A percentile compares a stretch with the other conserved stretches of the same genome.
Evolutionary conservation across 1,140 invertebrate species (phyloP).

Genomic region (Zaprionus vittiger): DNA sequence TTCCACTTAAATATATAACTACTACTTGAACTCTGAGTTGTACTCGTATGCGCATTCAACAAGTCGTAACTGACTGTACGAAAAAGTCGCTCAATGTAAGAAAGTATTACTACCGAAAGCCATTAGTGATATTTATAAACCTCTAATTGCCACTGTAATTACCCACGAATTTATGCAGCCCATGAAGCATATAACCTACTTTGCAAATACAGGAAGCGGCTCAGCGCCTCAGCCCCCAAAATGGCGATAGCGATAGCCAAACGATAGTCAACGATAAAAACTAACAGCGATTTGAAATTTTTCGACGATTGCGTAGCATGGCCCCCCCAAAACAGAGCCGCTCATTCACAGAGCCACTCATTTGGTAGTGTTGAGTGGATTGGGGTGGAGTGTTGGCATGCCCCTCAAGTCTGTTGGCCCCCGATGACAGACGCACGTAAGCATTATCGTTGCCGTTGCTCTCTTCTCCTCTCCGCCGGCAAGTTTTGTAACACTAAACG

Average conservation of each 20-base stretch:
- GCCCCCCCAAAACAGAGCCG: constrained; percentile 18
- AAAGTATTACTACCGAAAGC: constrained; percentile 43
- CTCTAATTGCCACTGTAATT: constrained; percentile 71
- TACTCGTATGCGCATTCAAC: constrained; percentile 3
- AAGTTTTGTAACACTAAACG: constrained; percentile 70
- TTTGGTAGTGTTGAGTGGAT: background rate
- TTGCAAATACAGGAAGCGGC: constrained; percentile 63
- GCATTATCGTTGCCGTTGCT: constrained; percentile 45
- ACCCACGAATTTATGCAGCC: constrained; percentile 62
- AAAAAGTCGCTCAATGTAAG: constrained; percentile 19
- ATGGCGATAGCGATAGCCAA: constrained; percentile 42
- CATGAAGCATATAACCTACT: constrained; percentile 52
- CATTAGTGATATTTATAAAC: constrained; percentile 70
- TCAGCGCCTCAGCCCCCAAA: constrained; percentile 45
- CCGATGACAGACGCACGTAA: constrained; percentile 69
- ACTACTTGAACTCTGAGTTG: too few relatives aligned
- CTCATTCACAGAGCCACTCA: constrained; percentile 22
- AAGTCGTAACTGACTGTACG: constrained; percentile 28
- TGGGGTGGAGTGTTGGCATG: constrained; percentile 12
- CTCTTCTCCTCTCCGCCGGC: constrained; percentile 19
- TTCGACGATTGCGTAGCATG: constrained; percentile 71
- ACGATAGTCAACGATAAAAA: constrained; percentile 29
- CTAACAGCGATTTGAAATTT: constrained; percentile 61
- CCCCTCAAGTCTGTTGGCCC: constrained; percentile 15
- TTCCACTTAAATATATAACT: background rate